Percentiles rank a stretch among this genome's conserved stretches.
Evolutionary conservation across 1,140 invertebrate species (phyloP).

Genomic region (Chironomus tepperi): DNA sequence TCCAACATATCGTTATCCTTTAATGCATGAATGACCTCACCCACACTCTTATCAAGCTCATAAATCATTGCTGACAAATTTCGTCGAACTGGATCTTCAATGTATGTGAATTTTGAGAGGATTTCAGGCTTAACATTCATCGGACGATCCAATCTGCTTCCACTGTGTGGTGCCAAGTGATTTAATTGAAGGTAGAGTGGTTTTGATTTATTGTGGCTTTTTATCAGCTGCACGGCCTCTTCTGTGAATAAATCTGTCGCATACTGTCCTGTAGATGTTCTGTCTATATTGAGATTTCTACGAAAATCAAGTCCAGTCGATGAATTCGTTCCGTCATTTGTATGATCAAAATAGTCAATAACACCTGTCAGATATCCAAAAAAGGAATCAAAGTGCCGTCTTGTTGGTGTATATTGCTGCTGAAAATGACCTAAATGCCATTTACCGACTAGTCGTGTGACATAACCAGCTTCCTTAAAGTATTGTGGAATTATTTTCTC

Average conservation of each 20-base stretch:
- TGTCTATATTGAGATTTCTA: background rate
- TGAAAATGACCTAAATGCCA: conserved; percentile 75
- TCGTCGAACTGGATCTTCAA: conserved; percentile 61
- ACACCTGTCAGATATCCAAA: conserved; percentile 76
- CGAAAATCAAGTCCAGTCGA: conserved; percentile 44
- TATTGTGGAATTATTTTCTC: conserved; percentile 67
- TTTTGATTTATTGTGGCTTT: conserved; percentile 45
- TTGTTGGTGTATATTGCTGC: conserved; percentile 64
- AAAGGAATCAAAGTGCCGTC: conserved; percentile 74
- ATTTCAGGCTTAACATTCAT: conserved; percentile 69
- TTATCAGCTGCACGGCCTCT: conserved; percentile 58
- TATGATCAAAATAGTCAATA: conserved; percentile 75
- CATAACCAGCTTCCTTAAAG: conserved; percentile 66
- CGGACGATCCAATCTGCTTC: conserved; percentile 49
- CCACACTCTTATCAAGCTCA: conserved; percentile 78
- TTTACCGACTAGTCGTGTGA: conserved; percentile 78
- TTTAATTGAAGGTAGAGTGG: conserved; percentile 71
- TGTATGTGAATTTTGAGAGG: conserved; percentile 62
- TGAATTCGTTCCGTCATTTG: conserved; percentile 29
- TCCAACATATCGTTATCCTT: conserved; percentile 55
- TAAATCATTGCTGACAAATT: conserved; percentile 81
- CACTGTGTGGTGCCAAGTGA: conserved; percentile 72
- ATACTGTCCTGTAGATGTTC: conserved; percentile 46
- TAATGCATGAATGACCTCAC: conserved; percentile 61
- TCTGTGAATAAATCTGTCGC: conserved; percentile 68